A percentile compares a stretch with the other conserved stretches of the same genome.
These are phyloP conservation scores for Sander vitreus DNA, from an alignment of 2,113 vertebrate species.

Conservation along the genomic window DNA sequence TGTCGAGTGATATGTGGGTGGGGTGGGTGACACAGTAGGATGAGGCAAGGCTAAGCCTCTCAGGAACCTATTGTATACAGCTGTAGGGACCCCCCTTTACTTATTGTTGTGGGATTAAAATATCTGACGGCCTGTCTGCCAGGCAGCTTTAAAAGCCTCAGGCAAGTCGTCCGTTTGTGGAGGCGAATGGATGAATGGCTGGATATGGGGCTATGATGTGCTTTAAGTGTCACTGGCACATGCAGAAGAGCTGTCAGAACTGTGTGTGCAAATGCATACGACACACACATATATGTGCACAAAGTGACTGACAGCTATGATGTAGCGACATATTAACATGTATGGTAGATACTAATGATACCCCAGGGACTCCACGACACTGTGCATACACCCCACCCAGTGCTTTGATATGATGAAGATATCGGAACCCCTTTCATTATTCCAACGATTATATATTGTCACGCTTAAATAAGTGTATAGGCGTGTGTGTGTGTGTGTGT, in stretches of 20 bases:
- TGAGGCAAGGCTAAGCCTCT: slow-evolving; percentile 47
- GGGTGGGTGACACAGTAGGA: slow-evolving; percentile 34
- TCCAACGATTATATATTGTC: not conserved
- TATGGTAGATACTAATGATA: slow-evolving; percentile 63
- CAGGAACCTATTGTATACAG: slow-evolving; percentile 56
- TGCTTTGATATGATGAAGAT: slow-evolving; percentile 66
- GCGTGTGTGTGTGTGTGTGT: slow-evolving; percentile 35
- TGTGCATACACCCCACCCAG: slow-evolving; percentile 4
- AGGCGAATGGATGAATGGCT: not conserved
- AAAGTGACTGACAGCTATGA: slow-evolving; percentile 69
- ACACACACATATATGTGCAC: not conserved
- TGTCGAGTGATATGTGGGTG: slow-evolving; percentile 2
- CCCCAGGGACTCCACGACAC: slow-evolving; percentile 44
- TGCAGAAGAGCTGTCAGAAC: slow-evolving; percentile 50
- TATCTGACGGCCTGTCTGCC: slow-evolving; percentile 67
- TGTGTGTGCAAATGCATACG: slow-evolving; percentile 7
- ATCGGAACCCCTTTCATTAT: slow-evolving; percentile 63
- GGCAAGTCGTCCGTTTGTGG: slow-evolving; percentile 40
- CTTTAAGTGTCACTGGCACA: slow-evolving; percentile 31
- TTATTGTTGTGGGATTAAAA: slow-evolving; percentile 78
- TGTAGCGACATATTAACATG: slow-evolving; percentile 54
- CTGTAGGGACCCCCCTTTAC: slow-evolving; percentile 54
- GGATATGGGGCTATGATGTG: slow-evolving; percentile 27
- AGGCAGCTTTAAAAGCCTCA: slow-evolving; percentile 52
- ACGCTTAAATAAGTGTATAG: slow-evolving; percentile 15